Evolutionary conservation across 2,113 vertebrate genomes (phyloP).

Genomic region (Arizona elegans): DNA sequence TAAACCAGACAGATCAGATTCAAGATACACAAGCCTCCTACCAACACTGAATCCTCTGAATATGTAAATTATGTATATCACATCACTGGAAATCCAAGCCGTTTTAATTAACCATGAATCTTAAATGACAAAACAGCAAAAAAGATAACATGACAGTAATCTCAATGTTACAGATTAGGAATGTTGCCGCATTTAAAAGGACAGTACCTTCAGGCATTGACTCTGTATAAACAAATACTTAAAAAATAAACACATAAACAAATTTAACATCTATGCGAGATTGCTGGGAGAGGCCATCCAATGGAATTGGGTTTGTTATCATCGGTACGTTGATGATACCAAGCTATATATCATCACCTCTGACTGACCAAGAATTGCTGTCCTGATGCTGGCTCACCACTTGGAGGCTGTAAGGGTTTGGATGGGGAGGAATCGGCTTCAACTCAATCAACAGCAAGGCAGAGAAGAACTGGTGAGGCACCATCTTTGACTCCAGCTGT

Average conservation of each 20-base stretch:
- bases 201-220: not conserved
- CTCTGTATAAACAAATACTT: not conserved
- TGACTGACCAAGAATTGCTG: not conserved
- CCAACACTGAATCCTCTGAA: not conserved
- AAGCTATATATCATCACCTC: not conserved
- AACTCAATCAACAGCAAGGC: not conserved
- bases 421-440: not conserved
- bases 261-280: not conserved
- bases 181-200: not conserved
- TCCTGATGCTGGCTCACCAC: not conserved
- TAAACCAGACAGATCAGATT: constrained; percentile 9
- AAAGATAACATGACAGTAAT: not conserved
- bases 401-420: not conserved
- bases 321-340: not conserved
- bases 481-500: not conserved
- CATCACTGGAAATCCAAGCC: not conserved
- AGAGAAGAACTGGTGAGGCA: not conserved
- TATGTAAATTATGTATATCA: not conserved
- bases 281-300: not conserved
- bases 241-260: not conserved
- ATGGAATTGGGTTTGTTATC: not conserved
- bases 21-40: not conserved
- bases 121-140: not conserved
- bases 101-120: not conserved
- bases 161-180: not conserved